Percentiles rank a stretch among this genome's conserved stretches.
Evolutionary conservation across 2,797 vertebrate species (phyloP).

Genomic region (Gallinago solitaria): DNA sequence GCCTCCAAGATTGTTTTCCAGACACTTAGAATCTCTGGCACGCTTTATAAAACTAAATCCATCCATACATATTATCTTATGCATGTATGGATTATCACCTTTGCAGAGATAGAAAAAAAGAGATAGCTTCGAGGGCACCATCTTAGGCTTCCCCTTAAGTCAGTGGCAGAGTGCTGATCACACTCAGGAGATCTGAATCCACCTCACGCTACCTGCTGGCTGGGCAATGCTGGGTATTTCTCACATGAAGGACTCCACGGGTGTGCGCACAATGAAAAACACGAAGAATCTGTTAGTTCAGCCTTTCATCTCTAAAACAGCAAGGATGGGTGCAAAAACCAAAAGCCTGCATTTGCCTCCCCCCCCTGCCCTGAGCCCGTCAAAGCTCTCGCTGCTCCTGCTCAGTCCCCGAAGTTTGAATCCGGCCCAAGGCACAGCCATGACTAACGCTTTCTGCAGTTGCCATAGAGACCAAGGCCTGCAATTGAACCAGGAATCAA

Average conservation of each 20-base stretch:
- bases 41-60: not conserved
- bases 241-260: accelerated
- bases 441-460: constrained; percentile 77
- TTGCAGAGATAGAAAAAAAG: accelerated
- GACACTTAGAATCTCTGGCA: not conserved
- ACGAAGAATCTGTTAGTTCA: accelerated
- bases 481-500: constrained; percentile 71
- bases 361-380: constrained; percentile 28
- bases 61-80: accelerated
- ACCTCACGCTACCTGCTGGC: accelerated
- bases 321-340: not conserved
- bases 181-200: not conserved
- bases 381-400: constrained; percentile 13
- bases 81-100: not conserved
- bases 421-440: constrained; percentile 74
- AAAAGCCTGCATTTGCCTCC: not conserved
- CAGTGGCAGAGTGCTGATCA: not conserved
- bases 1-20: not conserved
- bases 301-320: not conserved
- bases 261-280: too few relatives aligned
- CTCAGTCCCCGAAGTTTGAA: constrained; percentile 65
- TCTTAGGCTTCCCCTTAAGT: not conserved
- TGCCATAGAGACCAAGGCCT: constrained; percentile 71
- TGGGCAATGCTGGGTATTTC: not conserved
- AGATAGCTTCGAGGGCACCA: accelerated